A percentile compares a stretch with the other conserved stretches of the same genome.
Evolutionary conservation across 2,797 vertebrate genomes (phyloP).

Genomic region (Iguana delicatissima): DNA sequence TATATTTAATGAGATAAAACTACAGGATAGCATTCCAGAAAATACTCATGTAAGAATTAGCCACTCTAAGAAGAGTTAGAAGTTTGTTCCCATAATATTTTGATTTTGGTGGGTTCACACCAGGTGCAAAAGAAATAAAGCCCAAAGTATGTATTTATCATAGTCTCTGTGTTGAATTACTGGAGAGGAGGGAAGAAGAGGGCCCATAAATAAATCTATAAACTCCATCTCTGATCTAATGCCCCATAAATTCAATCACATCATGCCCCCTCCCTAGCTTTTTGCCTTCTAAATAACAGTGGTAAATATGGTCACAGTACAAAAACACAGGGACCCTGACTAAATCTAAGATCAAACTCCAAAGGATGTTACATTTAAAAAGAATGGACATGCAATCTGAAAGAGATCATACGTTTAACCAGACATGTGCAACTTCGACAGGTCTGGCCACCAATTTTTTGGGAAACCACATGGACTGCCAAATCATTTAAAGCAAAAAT

Average conservation of each 20-base stretch:
- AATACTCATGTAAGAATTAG: not conserved
- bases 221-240: not conserved
- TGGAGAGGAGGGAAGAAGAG: not conserved
- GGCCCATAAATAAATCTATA: not conserved
- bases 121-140: not conserved
- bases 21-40: not conserved
- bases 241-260: not conserved
- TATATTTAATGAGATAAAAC: not conserved
- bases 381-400: not conserved
- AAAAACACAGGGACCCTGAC: not conserved
- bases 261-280: not conserved
- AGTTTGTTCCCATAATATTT: not conserved
- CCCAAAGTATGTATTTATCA: not conserved
- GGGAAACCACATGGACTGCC: too few relatives aligned
- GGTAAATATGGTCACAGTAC: not conserved
- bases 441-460: too few relatives aligned
- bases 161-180: not conserved
- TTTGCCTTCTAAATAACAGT: not conserved
- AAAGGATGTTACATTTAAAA: not conserved
- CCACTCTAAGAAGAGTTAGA: not conserved
- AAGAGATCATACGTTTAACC: not conserved
- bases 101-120: not conserved
- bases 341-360: not conserved
- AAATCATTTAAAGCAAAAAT: too few relatives aligned
- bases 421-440: too few relatives aligned